phyloP scores from a whole-genome alignment of 2,888 invertebrate species.

The Phrixothrix hirtus region DNA sequence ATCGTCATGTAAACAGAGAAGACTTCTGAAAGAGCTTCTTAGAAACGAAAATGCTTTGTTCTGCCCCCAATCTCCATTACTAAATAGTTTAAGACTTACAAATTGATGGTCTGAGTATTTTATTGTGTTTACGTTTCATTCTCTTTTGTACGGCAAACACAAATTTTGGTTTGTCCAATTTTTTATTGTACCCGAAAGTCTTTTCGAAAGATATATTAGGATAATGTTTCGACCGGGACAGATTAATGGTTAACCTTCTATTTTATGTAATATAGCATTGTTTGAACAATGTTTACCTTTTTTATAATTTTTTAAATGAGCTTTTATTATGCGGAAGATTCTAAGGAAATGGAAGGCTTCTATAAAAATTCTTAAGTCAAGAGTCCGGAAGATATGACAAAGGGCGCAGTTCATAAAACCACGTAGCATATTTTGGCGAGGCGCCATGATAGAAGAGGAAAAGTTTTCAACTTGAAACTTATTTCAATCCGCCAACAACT shows the following conservation, averaged over 20 bases:
- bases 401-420: conserved; percentile 22
- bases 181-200: conserved; percentile 15
- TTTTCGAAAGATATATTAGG: too few species aligned
- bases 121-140: conserved; percentile 22
- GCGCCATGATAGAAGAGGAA: conserved; percentile 27
- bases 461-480: conserved; percentile 31
- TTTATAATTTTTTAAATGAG: conserved; percentile 10
- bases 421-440: conserved; percentile 29
- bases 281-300: conserved; percentile 1
- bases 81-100: conserved; percentile 23
- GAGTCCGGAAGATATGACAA: conserved; percentile 22
- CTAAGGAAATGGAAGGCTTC: conserved; percentile 7
- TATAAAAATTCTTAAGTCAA: conserved; percentile 20
- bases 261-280: not conserved
- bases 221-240: not conserved
- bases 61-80: conserved; percentile 1
- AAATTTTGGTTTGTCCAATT: conserved; percentile 22
- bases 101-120: conserved; percentile 26
- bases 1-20: not conserved
- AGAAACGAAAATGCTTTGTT: not conserved
- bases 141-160: conserved; percentile 16
- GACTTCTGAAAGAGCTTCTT: not conserved
- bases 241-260: conserved; percentile 15
- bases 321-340: conserved; percentile 4
- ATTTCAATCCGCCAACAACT: conserved; percentile 33